These are phyloP conservation scores for Leptopterna dolabrata DNA, from an alignment of 2,888 invertebrate species.

Conservation along the genomic window DNA sequence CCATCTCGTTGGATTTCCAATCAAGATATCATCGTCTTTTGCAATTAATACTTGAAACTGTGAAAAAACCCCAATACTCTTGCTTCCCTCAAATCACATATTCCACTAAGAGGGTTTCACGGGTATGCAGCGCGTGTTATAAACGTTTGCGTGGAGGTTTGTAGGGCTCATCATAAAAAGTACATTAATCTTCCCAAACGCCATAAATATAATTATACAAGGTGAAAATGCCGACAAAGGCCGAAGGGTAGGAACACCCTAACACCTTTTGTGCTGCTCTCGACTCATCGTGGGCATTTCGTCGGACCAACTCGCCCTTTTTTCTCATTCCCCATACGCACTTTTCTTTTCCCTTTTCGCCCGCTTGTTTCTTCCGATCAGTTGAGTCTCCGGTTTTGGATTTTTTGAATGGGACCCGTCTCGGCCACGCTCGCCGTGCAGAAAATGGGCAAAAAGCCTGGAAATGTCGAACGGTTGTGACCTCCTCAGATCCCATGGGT, in stretches of 20 bases:
- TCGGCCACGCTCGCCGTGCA: background rate
- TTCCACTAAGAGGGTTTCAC: background rate
- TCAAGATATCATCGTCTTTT: too few species aligned
- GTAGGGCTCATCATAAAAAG: background rate
- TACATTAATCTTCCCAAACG: background rate
- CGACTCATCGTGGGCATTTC: background rate
- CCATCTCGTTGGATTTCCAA: too few species aligned
- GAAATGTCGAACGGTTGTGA: background rate
- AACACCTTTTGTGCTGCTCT: background rate
- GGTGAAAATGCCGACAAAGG: background rate
- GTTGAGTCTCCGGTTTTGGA: background rate
- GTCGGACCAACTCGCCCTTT: background rate
- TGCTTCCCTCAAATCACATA: too few species aligned
- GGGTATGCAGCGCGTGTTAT: background rate
- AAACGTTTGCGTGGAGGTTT: background rate
- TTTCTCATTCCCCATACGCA: background rate
- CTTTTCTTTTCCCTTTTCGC: background rate
- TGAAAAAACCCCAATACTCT: too few species aligned
- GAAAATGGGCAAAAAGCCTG: background rate
- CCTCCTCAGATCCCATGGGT: background rate
- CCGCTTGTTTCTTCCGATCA: background rate
- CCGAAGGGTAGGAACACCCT: background rate
- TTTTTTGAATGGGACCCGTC: background rate
- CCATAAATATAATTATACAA: slow-evolving; percentile 7
- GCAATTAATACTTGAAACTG: too few species aligned